Evolutionary conservation across 2,797 vertebrate species (phyloP).

Genomic region (Xenops minutus): DNA sequence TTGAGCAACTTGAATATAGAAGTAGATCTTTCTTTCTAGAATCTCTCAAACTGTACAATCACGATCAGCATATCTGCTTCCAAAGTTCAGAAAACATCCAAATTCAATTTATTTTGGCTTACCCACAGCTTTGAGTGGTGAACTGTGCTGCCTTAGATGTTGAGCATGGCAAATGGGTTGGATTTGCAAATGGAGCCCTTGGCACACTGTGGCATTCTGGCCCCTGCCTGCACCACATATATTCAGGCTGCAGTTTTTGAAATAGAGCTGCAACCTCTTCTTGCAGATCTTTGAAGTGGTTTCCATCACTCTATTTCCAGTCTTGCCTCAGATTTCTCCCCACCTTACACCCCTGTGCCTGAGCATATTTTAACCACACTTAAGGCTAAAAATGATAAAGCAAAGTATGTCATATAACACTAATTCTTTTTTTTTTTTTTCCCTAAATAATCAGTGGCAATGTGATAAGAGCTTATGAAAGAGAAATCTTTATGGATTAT

Average conservation of each 20-base stretch:
- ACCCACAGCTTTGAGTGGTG: not conserved
- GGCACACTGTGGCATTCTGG: accelerated
- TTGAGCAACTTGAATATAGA: not conserved
- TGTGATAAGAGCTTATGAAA: not conserved
- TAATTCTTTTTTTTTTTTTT: not conserved
- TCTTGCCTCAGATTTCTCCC: not conserved
- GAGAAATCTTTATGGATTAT: conserved; percentile 24
- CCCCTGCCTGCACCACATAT: not conserved
- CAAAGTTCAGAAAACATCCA: not conserved
- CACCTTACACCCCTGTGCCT: not conserved
- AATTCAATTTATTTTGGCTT: not conserved
- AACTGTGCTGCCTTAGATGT: not conserved
- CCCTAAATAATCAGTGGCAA: not conserved
- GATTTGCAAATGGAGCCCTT: not conserved
- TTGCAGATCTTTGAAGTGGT: not conserved
- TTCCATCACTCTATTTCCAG: not conserved
- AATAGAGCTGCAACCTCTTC: not conserved
- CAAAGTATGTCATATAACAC: not conserved
- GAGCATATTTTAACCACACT: not conserved
- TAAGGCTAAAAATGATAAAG: not conserved
- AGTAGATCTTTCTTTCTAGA: not conserved
- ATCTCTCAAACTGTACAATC: accelerated
- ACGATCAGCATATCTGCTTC: not conserved
- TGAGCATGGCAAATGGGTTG: not conserved
- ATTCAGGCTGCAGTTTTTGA: not conserved